Base-by-base conservation (phyloP, 2,113 vertebrate species). In the Sminthopsis crassicaudata region DNA sequence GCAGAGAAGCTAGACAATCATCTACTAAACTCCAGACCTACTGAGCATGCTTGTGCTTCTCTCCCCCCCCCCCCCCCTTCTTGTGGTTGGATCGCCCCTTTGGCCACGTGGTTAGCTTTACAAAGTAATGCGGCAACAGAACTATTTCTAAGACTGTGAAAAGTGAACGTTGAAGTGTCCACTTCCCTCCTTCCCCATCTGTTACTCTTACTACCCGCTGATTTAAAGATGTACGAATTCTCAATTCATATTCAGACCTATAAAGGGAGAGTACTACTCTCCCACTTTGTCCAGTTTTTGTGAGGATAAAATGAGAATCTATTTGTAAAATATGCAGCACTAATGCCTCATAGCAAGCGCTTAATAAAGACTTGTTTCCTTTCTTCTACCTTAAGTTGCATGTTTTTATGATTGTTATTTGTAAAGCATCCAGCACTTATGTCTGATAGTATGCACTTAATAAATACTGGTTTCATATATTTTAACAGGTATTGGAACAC, bases 41-140 rank as follows among this genome's bases (percentile, higher is more conserved):
- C 67, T 22, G 67, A 84, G n/a, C 19, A 22, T 42, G 67, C 36
- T 42, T 84, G 19, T 23, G 2, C 57, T 67, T 6, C 27, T 19
- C 3, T 14, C 36, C 27, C 36, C 67, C 0, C 1, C 67, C 19
- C 10, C n/a, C 24, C 6, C 54, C 24, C 54, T 55, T 25, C 54
- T 23, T 42, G 16, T 2, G 67, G 1, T 84, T 42, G 67, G 19
- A 23, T 6, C 67, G 8, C n/a, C 14, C 19, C 67, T 16, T 84
- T 19, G 2, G 1, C 7, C 16, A 2, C n/a, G 8, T 2, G n/a
- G n/a, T n/a, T 42, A 0, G n/a, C 16, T 42, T 84, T 84, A 42
- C n/a, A 7, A 84, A 84, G 16, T 16, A 23, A n/a, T n/a, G 0
- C 36, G 0, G 5, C 67, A 76, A n/a, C 0, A 76, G 10, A 76